Evolutionary conservation across 1,140 invertebrate genomes (phyloP).

Genomic region (Pachyrhynchus sulphureomaculatus): DNA sequence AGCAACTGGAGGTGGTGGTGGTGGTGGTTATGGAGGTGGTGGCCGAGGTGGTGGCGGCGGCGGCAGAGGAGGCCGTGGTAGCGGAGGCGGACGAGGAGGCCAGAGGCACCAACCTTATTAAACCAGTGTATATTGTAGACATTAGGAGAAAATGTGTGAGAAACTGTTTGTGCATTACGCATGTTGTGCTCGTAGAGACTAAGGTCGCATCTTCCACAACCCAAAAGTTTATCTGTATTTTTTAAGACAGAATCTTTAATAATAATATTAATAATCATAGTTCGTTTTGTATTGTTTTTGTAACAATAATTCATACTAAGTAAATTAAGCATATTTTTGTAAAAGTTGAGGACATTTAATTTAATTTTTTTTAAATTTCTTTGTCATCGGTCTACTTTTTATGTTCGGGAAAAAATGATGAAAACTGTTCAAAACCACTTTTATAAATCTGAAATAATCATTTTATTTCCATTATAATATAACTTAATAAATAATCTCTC

Average conservation of each 20-base stretch:
- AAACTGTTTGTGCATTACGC: constrained; percentile 5
- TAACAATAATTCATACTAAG: constrained; percentile 12
- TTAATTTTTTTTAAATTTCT: constrained; percentile 7
- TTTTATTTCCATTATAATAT: constrained; percentile 28
- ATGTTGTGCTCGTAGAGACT: constrained; percentile 23
- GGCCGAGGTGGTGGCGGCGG: not conserved
- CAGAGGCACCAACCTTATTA: constrained; percentile 32
- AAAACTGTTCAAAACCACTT: constrained; percentile 8
- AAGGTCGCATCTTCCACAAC: constrained; percentile 22
- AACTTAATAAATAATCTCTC: constrained; percentile 33
- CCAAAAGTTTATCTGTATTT: constrained; percentile 7
- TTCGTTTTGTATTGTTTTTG: constrained; percentile 28
- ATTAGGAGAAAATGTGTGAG: constrained; percentile 28
- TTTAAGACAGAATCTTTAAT: constrained; percentile 4
- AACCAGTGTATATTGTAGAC: constrained; percentile 15
- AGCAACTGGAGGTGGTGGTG: not conserved
- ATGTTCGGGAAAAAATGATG: not conserved
- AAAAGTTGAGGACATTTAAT: constrained; percentile 9
- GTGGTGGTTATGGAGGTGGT: constrained; percentile 13
- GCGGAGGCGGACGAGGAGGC: constrained; percentile 22
- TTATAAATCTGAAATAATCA: constrained; percentile 12
- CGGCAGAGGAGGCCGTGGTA: constrained; percentile 4
- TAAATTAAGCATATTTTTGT: constrained; percentile 31
- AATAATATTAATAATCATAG: no score
- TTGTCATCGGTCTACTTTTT: constrained; percentile 10